Evolutionary conservation across 2,797 vertebrate species (phyloP), one percentile per base, ranked within the genome.

Genomic region (Vultur gryphus): DNA sequence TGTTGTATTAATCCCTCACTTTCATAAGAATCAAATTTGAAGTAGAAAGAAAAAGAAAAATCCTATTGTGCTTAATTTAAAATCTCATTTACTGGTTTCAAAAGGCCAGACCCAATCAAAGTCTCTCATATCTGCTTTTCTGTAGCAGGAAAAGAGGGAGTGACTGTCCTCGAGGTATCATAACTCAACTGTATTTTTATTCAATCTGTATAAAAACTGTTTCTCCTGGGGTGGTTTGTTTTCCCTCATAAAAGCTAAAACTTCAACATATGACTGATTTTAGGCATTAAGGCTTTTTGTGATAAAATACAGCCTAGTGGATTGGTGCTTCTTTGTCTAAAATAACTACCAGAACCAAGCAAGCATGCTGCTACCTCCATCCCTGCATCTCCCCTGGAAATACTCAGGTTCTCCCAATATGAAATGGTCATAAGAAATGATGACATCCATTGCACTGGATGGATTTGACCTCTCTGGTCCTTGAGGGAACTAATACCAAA

Each of bases 41-140:
- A 92, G 55, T 62, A 95, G 84, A 77, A 94, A 87, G 65, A 89
- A 89, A 57, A 93, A 77, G 44, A 91, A 91, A 84, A 90, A 93
- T 92, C 72, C 72, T 90, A 33, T 77, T 95, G 76, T 86, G 33
- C 39, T 90, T 54, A 91, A 95, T 31, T 58, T 93, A 89, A 93
- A 96, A 87, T 95, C 80, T 94, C 54, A 93, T 96, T 97, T 95
- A 48, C 55, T 82, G 55, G n/a, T 93, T 96, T 95, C 83, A 80
- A 75, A 95, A 66, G 59, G 46, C 35, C 77, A 89, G 85, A 83
- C 28, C 73, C 10, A 84, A 73, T 83, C 73, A 88, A 84, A 77
- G 46, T 82, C 69, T 76, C 54, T 92, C 41, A 54, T 46, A 29
- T 87, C 78, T 91, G 64, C 65, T 92, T 89, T 90, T 85, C 65